Percentiles rank a stretch among this genome's conserved stretches.
Evolutionary conservation across 2,113 vertebrate species (phyloP).

Genomic region (Perca schrenkii): DNA sequence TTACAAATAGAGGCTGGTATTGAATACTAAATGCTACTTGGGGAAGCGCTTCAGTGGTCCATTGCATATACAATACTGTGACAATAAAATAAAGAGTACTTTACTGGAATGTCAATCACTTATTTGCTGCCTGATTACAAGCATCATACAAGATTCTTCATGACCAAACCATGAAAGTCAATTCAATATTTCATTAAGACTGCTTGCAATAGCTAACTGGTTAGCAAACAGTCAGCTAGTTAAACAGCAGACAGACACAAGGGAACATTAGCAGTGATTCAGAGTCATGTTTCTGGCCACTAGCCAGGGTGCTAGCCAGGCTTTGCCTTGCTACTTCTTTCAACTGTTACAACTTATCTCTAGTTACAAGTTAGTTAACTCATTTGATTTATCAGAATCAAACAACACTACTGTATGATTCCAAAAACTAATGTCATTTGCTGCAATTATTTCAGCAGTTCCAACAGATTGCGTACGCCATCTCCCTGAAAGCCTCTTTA

Average conservation of each 20-base stretch:
- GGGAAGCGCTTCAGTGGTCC: not conserved
- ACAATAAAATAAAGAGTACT: not conserved
- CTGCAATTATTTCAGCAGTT: constrained; percentile 1
- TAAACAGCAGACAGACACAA: not conserved
- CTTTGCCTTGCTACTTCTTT: not conserved
- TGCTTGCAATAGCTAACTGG: not conserved
- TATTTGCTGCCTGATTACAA: not conserved
- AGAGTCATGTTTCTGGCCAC: not conserved
- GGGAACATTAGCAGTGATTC: not conserved
- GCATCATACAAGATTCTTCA: not conserved
- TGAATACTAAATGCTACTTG: not conserved
- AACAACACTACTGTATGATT: not conserved
- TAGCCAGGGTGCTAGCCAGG: no score
- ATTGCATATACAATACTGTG: not conserved
- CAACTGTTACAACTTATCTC: not conserved
- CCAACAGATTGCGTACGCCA: constrained; percentile 37
- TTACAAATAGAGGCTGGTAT: not conserved
- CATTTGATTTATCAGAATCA: not conserved
- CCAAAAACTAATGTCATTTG: constrained; percentile 6
- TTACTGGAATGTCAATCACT: not conserved
- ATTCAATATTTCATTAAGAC: not conserved
- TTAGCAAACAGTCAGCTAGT: not conserved
- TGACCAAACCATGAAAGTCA: not conserved
- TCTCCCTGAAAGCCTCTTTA: constrained; percentile 43
- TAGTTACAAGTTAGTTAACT: not conserved